phyloP scores from a whole-genome alignment of 2,888 invertebrate genomes.

The Pimpla rufipes region DNA sequence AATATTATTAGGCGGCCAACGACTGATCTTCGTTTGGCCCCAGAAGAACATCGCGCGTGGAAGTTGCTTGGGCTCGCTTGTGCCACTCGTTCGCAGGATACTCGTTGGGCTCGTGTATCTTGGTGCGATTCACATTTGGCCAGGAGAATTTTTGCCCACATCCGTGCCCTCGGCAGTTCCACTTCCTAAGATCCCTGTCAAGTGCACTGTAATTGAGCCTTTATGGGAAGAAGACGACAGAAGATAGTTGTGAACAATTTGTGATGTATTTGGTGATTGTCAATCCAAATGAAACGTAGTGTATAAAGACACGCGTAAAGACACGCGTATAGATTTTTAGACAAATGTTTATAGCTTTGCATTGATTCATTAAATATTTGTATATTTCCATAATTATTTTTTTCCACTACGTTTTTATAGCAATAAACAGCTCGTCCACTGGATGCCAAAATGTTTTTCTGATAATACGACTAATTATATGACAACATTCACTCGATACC shows the following conservation, averaged over 20 bases:
- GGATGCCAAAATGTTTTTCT: too few species aligned
- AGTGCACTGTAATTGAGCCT: slow-evolving; percentile 82
- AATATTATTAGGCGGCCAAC: slow-evolving; percentile 75
- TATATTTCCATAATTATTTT: not conserved
- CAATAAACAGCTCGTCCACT: too few species aligned
- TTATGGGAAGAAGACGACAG: slow-evolving; percentile 74
- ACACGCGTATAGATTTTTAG: too few species aligned
- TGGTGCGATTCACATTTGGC: slow-evolving; percentile 81
- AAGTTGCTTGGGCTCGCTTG: slow-evolving; percentile 73
- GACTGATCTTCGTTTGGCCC: slow-evolving; percentile 82
- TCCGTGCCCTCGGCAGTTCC: slow-evolving; percentile 74
- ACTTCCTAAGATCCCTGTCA: slow-evolving; percentile 77
- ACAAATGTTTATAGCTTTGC: not conserved
- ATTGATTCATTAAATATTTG: not conserved
- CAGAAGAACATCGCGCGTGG: slow-evolving; percentile 74
- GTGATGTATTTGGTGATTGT: not conserved
- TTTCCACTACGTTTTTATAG: too few species aligned
- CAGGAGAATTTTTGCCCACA: slow-evolving; percentile 81
- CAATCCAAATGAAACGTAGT: not conserved
- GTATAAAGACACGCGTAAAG: too few species aligned
- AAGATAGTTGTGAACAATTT: not conserved
- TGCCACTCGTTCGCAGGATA: slow-evolving; percentile 76
- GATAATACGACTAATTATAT: too few species aligned
- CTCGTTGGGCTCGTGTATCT: slow-evolving; percentile 77
- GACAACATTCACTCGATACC: not conserved